Conservation (phyloP, 2,797 vertebrate species). For the Amazona ochrocephala region DNA sequence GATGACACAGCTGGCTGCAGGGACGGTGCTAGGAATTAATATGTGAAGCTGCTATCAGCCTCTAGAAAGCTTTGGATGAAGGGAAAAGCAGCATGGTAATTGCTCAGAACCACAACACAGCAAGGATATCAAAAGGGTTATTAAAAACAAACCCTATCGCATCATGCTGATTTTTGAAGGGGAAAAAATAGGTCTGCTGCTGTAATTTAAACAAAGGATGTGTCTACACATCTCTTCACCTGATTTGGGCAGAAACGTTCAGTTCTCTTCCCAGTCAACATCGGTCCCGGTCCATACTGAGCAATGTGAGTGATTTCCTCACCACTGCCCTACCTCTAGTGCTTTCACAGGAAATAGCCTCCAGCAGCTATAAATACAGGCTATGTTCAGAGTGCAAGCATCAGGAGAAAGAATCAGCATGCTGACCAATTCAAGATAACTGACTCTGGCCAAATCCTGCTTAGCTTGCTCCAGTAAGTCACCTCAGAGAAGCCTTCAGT, state of each 20-base stretch:
- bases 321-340: not conserved
- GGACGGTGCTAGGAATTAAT: not conserved
- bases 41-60: not conserved
- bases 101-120: not conserved
- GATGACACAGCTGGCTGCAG: slow-evolving; percentile 18
- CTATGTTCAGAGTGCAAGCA: not conserved
- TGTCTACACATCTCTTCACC: not conserved
- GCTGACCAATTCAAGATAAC: not conserved
- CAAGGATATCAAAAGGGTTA: not conserved
- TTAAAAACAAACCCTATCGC: not conserved
- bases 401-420: not conserved
- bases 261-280: not conserved
- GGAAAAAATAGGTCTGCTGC: not conserved
- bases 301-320: not conserved
- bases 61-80: not conserved
- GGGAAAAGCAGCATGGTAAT: not conserved
- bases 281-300: not conserved
- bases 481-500: not conserved
- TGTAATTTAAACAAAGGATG: not conserved
- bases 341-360: not conserved
- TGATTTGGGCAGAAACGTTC: not conserved
- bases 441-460: not conserved
- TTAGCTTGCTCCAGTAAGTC: not conserved
- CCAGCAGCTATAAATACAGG: not conserved
- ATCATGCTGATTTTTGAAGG: not conserved